Evolutionary conservation across 2,797 vertebrate genomes (phyloP), one percentile per base, ranked within the genome.

Genomic region (Apogon talboti): DNA sequence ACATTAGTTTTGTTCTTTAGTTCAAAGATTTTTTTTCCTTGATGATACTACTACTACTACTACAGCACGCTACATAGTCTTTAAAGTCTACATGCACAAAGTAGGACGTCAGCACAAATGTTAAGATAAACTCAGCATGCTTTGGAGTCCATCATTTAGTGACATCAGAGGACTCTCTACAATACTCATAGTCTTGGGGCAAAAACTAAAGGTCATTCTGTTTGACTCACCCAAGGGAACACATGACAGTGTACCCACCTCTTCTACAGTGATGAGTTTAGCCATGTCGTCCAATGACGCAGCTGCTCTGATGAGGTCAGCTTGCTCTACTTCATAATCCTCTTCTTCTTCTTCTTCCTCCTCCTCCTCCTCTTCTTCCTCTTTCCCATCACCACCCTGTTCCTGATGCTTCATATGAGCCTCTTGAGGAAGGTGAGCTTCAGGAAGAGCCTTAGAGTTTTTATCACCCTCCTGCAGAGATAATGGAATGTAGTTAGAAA

Each of bases 211-310:
- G 1, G 24, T 28, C 24, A 28, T 5, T 24, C 24, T 28, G 24
- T 28, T 28, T 28, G 24, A 28, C 24, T 28, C 24, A 28, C 24
- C 24, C 24, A 6, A 28, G 24, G 24, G 24, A 28, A 28, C 24
- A 15, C 10, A 52, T 28, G 13, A 71, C 2, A 11, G 19, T 18
- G 19, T 19, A 76, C 92, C 91, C 89, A 98, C 97, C 96, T 98
- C 96, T 81, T 97, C 94, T 54, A 99, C 93, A 83, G 96, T 94
- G 92, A 99, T 99, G 81, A 94, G 95, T 86, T 94, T 97, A 73
- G 97, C 97, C 86, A 97, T 94, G 75, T 96, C 92, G 64, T 99
- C 98, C 67, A 98, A 93, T 37, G 95, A 95, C 72, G 94, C 90
- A 43, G 90, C 92, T 84, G 95, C 94, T 66, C 93, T 93, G 8